Base-by-base conservation (phyloP, 2,888 invertebrate species). In the Macropis europaea region DNA sequence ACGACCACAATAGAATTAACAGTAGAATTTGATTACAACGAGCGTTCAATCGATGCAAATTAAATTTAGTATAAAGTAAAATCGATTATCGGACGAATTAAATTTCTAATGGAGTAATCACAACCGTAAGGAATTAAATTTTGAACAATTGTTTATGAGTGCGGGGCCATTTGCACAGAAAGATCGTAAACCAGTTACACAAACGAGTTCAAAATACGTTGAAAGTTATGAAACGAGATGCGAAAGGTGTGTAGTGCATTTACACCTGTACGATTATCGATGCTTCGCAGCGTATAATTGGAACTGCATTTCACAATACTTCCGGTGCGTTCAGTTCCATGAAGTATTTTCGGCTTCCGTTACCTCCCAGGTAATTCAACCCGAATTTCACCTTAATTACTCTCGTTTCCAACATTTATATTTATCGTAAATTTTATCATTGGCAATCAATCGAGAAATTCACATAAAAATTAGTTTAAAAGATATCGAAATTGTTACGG, bases 151-250 rank as follows among this genome's bases (percentile, higher is more conserved):
- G n/a, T n/a, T n/a, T n/a, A n/a, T 15, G 7, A 4, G 11, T 7
- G n/a, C 47, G n/a, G 47, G 17, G 11, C 9, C 1, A 11, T 30
- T 6, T 11, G 15, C 17, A 47, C 17, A 3, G n/a, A 15, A 43
- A 17, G 43, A n/a, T 57, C 57, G 19, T 62, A 73, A 73, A 67
- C 48, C 17, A 11, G 36, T 34, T 24, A n/a, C 50, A 42, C 19
- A 56, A 22, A 53, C 34, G 17, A 15, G 43, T 68, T 68, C 36
- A 57, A 53, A 60, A 13, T 24, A 7, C 11, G 24, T 2, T 40
- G 43, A 17, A 67, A 73, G 50, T 73, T 69, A 47, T 28, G 32
- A 56, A 69, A 75, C 42, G 19, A 17, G 15, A 62, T 30, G 42
- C 30, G 60, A 52, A 56, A 67, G n/a, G 17, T 15, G 22, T 5